Evolutionary conservation across 1,140 invertebrate genomes (phyloP).

Genomic region (Brachionus rotundiformis): DNA sequence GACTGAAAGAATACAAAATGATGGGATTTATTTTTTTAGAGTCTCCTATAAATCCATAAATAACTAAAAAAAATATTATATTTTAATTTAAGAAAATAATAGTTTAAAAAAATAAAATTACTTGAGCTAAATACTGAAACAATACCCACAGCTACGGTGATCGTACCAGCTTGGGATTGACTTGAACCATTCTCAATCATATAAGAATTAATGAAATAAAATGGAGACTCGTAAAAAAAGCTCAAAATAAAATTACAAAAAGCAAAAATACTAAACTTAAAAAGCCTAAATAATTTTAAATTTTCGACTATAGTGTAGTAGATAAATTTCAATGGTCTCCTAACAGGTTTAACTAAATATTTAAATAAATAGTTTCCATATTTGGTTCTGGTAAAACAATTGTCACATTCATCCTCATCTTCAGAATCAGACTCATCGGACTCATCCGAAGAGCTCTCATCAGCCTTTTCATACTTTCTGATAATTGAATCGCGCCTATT

Average conservation of each 20-base stretch:
- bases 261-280: constrained; percentile 44
- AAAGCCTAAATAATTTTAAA: constrained; percentile 23
- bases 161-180: background rate
- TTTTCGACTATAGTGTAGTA: constrained; percentile 37
- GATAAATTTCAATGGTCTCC: constrained; percentile 23
- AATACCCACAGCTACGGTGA: constrained; percentile 42
- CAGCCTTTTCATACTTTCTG: background rate
- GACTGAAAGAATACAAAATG: constrained; percentile 44
- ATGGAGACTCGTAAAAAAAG: constrained; percentile 50
- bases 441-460: constrained; percentile 5
- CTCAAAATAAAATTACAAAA: constrained; percentile 51
- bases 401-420: constrained; percentile 35
- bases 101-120: background rate
- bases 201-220: constrained; percentile 38
- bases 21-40: constrained; percentile 41
- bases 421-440: background rate
- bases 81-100: too few relatives aligned
- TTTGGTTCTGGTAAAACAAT: constrained; percentile 33
- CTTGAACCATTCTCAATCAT: constrained; percentile 47
- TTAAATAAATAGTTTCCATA: background rate
- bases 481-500: background rate
- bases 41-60: constrained; percentile 52
- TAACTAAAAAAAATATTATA: constrained; percentile 31
- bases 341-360: background rate
- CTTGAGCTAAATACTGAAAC: constrained; percentile 40